Conservation (phyloP, 2,888 invertebrate genomes). For the Endotricha flammealis region DNA sequence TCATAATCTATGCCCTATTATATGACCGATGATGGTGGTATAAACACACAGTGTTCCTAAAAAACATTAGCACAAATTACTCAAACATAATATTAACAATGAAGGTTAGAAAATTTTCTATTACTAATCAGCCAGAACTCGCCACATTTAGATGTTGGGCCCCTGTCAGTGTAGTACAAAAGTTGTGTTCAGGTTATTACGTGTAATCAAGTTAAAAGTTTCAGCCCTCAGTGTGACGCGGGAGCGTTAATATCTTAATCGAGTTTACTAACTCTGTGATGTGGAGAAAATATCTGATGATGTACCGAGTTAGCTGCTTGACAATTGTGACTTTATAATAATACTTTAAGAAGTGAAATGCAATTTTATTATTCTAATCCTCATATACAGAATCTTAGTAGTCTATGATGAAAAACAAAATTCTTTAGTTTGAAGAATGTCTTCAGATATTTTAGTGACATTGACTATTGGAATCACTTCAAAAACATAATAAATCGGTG, state of each 20-base stretch:
- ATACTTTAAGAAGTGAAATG: too few relatives aligned
- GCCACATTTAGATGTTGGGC: conserved; percentile 7
- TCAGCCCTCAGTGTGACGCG: conserved; percentile 11
- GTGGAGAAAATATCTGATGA: conserved; percentile 14
- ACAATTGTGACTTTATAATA: too few relatives aligned
- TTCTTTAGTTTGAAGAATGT: too few relatives aligned
- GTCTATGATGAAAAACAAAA: too few relatives aligned
- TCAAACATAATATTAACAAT: too few relatives aligned
- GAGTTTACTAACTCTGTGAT: conserved; percentile 16
- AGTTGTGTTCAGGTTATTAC: conserved; percentile 17
- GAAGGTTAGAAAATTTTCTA: conserved; percentile 13
- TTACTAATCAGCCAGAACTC: conserved; percentile 13
- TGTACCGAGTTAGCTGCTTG: conserved; percentile 12
- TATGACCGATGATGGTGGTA: too few relatives aligned
- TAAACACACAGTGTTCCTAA: too few relatives aligned
- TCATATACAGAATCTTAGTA: too few relatives aligned
- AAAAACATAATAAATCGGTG: conserved; percentile 4
- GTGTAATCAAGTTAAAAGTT: conserved; percentile 26
- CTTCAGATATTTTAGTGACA: too few relatives aligned
- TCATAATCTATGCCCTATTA: too few relatives aligned
- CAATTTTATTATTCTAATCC: too few relatives aligned
- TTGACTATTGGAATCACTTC: conserved; percentile 1
- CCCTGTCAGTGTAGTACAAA: conserved; percentile 7
- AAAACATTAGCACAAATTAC: too few relatives aligned
- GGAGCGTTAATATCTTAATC: conserved; percentile 23